phyloP scores from a whole-genome alignment of 2,888 invertebrate species.

The Monoplex corrugatus region DNA sequence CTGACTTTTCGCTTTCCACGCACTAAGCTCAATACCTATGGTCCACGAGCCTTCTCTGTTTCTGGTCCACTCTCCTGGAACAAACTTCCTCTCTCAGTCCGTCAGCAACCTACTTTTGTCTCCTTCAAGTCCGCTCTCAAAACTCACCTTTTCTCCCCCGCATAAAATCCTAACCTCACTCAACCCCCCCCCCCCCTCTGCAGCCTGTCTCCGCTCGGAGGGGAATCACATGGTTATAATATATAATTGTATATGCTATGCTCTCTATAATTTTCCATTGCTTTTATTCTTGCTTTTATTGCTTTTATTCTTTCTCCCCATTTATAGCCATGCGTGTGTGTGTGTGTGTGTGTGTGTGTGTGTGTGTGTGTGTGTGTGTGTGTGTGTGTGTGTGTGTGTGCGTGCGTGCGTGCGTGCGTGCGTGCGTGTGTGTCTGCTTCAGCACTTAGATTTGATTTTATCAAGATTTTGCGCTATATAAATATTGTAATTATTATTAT shows the following conservation, averaged over 20 bases:
- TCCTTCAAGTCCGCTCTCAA: too few species aligned
- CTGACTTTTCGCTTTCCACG: too few species aligned
- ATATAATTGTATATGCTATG: background rate
- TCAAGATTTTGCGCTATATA: background rate
- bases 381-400: constrained; percentile 27
- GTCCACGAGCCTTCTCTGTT: too few species aligned
- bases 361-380: constrained; percentile 32
- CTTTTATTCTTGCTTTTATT: background rate
- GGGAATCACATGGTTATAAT: background rate
- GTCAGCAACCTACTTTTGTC: too few species aligned
- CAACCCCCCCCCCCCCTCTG: background rate
- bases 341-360: constrained; percentile 37
- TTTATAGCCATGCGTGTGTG: constrained; percentile 11
- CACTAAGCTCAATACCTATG: too few species aligned
- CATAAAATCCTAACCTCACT: background rate
- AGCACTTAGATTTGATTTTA: background rate
- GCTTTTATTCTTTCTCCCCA: background rate
- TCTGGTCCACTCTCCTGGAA: too few species aligned
- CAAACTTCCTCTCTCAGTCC: too few species aligned
- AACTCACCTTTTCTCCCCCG: background rate
- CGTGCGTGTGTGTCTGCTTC: constrained; percentile 16
- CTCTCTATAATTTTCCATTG: background rate
- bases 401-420: constrained; percentile 36
- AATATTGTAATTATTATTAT: background rate
- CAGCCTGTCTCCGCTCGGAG: background rate